phyloP scores from a whole-genome alignment of 2,113 vertebrate genomes.

The Dipodomys merriami region DNA sequence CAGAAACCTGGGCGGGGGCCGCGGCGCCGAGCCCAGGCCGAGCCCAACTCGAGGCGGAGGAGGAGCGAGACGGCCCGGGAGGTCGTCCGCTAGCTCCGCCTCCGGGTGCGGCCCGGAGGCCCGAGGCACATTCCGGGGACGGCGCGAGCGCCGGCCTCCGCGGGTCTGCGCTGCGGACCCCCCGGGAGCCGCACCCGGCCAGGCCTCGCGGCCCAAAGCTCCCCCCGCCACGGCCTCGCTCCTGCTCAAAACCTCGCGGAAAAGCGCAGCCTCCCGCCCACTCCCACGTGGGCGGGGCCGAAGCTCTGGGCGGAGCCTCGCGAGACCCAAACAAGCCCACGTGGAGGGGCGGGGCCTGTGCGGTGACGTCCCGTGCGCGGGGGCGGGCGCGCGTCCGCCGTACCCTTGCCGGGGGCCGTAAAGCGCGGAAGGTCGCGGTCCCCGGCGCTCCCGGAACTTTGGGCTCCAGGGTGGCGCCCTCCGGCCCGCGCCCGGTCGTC shows the following conservation, averaged over 20 bases:
- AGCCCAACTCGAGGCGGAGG: no score
- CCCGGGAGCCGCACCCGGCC: no score
- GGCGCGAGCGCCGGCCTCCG: no score
- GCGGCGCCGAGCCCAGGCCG: no score
- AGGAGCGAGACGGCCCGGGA: no score
- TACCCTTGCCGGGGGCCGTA: slow-evolving; percentile 65
- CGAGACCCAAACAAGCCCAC: slow-evolving; percentile 68
- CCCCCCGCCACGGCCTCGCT: neutral
- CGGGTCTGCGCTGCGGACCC: no score
- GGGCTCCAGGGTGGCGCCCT: neutral
- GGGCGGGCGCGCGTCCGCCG: neutral
- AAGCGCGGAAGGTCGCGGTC: slow-evolving; percentile 77
- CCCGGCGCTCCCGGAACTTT: slow-evolving; percentile 3
- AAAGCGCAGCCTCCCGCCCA: neutral
- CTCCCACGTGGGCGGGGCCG: neutral
- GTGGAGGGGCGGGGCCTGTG: slow-evolving; percentile 3
- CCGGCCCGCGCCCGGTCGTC: rapidly evolving
- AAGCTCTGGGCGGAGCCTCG: slow-evolving; percentile 4
- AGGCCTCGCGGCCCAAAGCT: neutral
- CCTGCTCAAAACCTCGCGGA: no score
- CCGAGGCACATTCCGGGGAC: no score
- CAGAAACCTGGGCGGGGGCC: no score
- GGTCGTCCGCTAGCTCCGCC: no score
- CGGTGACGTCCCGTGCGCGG: neutral
- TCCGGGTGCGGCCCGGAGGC: no score